phyloP scores from a whole-genome alignment of 2,113 vertebrate genomes.

The Crypturellus undulatus region DNA sequence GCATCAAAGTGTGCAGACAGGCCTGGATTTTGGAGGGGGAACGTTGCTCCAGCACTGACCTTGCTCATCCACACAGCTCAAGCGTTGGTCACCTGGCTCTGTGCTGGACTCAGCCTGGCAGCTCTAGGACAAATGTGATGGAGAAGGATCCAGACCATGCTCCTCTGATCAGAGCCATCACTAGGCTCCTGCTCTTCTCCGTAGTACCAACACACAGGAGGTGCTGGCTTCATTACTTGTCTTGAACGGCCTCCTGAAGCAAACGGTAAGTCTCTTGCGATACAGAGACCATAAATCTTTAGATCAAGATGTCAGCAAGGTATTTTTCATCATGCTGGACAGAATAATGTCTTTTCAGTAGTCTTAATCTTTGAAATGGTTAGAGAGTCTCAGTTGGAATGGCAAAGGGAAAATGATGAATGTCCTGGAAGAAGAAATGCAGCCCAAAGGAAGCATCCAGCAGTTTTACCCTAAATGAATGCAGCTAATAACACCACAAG shows the following conservation, averaged over 20 bases:
- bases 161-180: not conserved
- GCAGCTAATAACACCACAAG: not conserved
- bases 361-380: not conserved
- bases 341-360: not conserved
- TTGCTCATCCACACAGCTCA: accelerated
- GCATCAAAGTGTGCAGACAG: not conserved
- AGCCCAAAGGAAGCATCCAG: not conserved
- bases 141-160: not conserved
- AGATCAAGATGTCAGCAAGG: not conserved
- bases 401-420: not conserved
- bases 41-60: not conserved
- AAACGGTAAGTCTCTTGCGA: not conserved
- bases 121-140: not conserved
- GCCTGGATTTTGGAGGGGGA: not conserved
- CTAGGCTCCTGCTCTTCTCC: not conserved
- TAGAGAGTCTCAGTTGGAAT: accelerated
- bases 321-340: not conserved
- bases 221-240: not conserved
- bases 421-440: not conserved
- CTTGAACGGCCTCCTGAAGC: not conserved
- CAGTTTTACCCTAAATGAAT: not conserved
- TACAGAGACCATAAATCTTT: not conserved
- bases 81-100: not conserved
- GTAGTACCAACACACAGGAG: not conserved
- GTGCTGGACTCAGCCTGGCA: not conserved